These are phyloP conservation scores for Plebejus melissa DNA, from an alignment of 2,888 invertebrate genomes.

Conservation along the genomic window DNA sequence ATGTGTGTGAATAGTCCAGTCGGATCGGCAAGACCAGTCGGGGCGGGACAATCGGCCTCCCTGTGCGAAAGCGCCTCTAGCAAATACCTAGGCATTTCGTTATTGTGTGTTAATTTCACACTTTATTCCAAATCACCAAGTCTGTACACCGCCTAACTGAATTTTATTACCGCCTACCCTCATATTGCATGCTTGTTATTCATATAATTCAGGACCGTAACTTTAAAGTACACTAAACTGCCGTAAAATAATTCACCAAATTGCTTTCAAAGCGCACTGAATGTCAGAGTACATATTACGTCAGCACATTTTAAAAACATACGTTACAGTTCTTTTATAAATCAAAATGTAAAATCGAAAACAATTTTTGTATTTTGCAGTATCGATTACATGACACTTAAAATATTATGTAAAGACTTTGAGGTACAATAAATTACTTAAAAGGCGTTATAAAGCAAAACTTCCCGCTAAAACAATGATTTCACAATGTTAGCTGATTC, in stretches of 20 bases:
- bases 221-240: constrained; percentile 12
- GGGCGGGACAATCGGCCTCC: too few species aligned
- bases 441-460: too few species aligned
- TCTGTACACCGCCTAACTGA: not conserved
- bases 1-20: too few species aligned
- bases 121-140: not conserved
- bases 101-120: too few species aligned
- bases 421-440: too few species aligned
- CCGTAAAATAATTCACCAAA: constrained; percentile 1
- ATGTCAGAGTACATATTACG: not conserved
- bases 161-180: constrained; percentile 24
- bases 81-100: too few species aligned
- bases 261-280: constrained; percentile 1
- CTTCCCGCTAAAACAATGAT: too few species aligned
- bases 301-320: not conserved
- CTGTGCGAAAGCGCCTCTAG: too few species aligned
- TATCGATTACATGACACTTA: not conserved
- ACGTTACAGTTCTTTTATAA: not conserved
- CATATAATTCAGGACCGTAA: constrained; percentile 21
- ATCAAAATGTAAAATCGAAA: not conserved
- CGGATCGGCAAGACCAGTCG: too few species aligned
- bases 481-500: not conserved
- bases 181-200: constrained; percentile 17
- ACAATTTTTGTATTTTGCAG: not conserved
- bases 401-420: too few species aligned